Conservation (phyloP, 2,113 vertebrate genomes). For the Chloropsis hardwickii region DNA sequence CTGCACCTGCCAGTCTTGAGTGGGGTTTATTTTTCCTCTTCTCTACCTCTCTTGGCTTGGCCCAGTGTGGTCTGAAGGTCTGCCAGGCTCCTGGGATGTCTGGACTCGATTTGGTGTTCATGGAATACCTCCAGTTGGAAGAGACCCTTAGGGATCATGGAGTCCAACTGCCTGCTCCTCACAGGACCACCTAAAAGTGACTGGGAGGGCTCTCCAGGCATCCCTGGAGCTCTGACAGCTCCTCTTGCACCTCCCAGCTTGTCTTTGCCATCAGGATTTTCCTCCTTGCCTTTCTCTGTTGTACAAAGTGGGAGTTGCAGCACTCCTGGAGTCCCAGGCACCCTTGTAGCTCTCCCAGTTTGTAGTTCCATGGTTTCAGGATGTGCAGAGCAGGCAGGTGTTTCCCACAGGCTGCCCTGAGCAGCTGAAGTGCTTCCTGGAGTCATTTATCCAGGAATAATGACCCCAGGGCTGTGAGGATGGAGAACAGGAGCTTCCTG, state of each 20-base stretch:
- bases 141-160: rapidly evolving
- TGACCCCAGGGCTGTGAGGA: neutral
- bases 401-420: neutral
- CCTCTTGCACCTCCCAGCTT: rapidly evolving
- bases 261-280: neutral
- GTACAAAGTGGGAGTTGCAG: rapidly evolving
- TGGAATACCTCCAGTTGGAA: neutral
- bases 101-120: neutral
- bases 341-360: too few species aligned
- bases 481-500: neutral
- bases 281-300: neutral
- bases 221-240: neutral
- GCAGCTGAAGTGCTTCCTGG: conserved; percentile 7
- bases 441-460: neutral
- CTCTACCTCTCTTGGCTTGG: neutral
- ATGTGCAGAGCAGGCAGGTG: neutral
- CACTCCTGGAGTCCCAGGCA: neutral
- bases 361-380: neutral
- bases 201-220: neutral
- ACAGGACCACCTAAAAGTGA: neutral
- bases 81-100: neutral
- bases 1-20: neutral
- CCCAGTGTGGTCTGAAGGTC: neutral
- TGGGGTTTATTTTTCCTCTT: neutral
- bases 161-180: neutral